A percentile compares a stretch with the other conserved stretches of the same genome.
These are phyloP conservation scores for Drosophila gunungcola DNA, from an alignment of 1,140 invertebrate species.

Conservation along the genomic window DNA sequence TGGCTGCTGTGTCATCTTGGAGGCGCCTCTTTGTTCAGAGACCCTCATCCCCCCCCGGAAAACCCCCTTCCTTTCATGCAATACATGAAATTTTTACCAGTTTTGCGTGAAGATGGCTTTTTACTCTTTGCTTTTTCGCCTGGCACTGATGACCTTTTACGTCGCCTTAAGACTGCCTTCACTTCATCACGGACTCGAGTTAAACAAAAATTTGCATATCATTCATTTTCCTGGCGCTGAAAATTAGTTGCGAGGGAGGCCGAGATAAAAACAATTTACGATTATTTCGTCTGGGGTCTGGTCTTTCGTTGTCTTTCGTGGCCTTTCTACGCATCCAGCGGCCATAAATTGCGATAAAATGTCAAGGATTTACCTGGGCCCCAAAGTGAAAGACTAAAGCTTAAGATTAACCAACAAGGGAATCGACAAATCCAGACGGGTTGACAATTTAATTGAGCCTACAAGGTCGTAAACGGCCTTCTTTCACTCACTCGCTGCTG, in stretches of 20 bases:
- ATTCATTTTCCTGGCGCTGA: constrained; percentile 52
- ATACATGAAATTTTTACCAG: constrained; percentile 26
- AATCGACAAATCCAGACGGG: constrained; percentile 44
- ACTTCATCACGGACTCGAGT: constrained; percentile 51
- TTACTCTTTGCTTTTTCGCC: constrained; percentile 19
- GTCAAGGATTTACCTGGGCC: constrained; percentile 64
- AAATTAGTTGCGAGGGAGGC: constrained; percentile 42
- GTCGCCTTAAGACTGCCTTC: constrained; percentile 70
- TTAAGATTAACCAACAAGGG: constrained; percentile 53
- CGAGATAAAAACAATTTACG: constrained; percentile 65
- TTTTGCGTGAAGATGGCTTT: constrained; percentile 68
- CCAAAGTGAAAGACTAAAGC: constrained; percentile 50
- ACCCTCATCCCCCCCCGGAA: background rate
- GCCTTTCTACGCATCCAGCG: constrained; percentile 47
- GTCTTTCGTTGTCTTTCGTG: constrained; percentile 3
- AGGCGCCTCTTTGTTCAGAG: constrained; percentile 72
- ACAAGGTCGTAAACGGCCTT: constrained; percentile 33
- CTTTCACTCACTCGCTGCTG: constrained; percentile 15
- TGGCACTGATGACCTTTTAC: constrained; percentile 72
- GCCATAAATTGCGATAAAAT: constrained; percentile 70
- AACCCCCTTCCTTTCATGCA: background rate
- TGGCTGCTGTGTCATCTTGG: constrained; percentile 70
- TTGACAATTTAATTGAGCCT: constrained; percentile 74
- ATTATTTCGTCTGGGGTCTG: constrained; percentile 63
- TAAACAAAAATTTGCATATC: constrained; percentile 68